Base-by-base conservation (phyloP, 1,140 invertebrate species). In the Caerostris darwini region DNA sequence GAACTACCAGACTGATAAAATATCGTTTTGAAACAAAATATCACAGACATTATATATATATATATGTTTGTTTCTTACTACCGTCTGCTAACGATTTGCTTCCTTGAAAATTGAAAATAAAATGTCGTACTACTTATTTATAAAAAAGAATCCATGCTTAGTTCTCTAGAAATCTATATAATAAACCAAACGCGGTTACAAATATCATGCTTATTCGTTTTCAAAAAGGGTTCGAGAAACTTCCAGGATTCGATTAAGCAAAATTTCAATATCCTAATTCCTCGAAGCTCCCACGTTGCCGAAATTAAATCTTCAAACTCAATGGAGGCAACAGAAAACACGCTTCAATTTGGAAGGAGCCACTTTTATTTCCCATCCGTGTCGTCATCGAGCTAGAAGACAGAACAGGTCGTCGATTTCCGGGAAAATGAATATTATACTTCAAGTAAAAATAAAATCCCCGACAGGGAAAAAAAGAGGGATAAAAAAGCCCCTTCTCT, bases 371-470 rank as follows among this genome's bases (percentile, higher is more conserved):
- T 34, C 12, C 69, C 34, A 34, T 77, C 50, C 19, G 7, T 3
- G 69, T 8, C 19, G 19, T 19, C 19, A 71, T 71, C 50, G 69
- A 34, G 50, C 3, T n/a, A 8, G 64, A 71, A 7, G 7, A 19
- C 5, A 85, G 57, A 58, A 58, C 5, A 17, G 50, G n/a, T 57
- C 57, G 56, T 85, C 82, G 82, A 57, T 85, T 85, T 85, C 82
- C 82, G 82, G 82, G 82, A 58, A 34, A 56, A 85, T 85, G 82
- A 85, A 85, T 85, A 85, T 85, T 85, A 85, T 85, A 58, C 19
- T 85, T 85, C 19, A 5, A 17, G 82, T 57, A 57, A 19, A 19
- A 83, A 83, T 3, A 14, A n/a, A 5, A 14, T 34, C 12, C 10
- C 10, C 5, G 14, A 3, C 6, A 7, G 17, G 54, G 10, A n/a